A percentile compares a stretch with the other conserved stretches of the same genome.
These are phyloP conservation scores for Craseonycteris thonglongyai DNA, from an alignment of 2,113 vertebrate genomes.

Conservation along the genomic window DNA sequence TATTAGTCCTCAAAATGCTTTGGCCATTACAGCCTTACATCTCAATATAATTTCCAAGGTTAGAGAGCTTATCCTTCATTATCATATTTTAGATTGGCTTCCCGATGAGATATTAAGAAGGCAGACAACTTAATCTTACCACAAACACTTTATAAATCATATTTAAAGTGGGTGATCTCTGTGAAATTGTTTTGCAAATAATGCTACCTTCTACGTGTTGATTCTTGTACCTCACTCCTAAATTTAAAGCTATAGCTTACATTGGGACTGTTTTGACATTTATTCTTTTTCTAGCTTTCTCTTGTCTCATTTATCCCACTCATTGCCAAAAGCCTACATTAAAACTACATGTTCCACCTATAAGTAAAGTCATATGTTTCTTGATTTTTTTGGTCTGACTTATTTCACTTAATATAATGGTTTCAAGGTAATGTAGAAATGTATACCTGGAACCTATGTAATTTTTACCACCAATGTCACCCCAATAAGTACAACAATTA, in stretches of 20 bases:
- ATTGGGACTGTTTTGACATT: constrained; percentile 4
- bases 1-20: background rate
- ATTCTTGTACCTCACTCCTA: background rate
- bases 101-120: constrained; percentile 31
- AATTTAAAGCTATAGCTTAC: background rate
- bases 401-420: no score
- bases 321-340: background rate
- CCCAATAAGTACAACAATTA: no score
- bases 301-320: background rate
- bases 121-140: constrained; percentile 22
- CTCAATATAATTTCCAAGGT: constrained; percentile 36
- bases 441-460: no score
- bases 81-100: constrained; percentile 31
- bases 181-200: constrained; percentile 44
- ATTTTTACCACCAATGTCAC: no score
- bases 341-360: background rate
- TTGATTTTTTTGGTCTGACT: no score
- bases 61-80: constrained; percentile 9
- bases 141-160: constrained; percentile 34
- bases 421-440: no score
- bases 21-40: background rate
- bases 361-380: no score
- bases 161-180: constrained; percentile 29
- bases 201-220: background rate
- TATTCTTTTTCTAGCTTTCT: background rate